Conservation (phyloP, 2,888 invertebrate species). For the Nebria brevicollis region DNA sequence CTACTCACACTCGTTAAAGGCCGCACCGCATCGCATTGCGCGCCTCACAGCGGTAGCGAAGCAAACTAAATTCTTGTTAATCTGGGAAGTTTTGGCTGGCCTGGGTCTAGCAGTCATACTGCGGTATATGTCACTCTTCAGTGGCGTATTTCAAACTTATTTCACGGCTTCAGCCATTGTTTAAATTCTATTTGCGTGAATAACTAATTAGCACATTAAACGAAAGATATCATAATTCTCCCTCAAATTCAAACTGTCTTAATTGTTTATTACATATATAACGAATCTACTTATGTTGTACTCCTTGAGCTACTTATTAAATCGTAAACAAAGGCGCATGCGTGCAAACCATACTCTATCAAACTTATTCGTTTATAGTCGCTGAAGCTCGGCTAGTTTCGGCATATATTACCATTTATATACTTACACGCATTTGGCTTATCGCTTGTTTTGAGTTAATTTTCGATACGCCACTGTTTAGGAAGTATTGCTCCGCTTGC, state of each 20-base stretch:
- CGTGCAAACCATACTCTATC: no score
- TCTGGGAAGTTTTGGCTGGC: conserved; percentile 14
- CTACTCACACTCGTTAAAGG: background rate
- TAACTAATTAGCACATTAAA: no score
- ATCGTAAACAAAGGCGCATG: no score
- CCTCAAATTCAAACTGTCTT: no score
- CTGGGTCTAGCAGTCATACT: background rate
- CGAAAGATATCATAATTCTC: no score
- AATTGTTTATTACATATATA: no score
- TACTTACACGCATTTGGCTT: background rate
- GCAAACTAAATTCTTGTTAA: conserved; percentile 10
- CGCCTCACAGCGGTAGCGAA: background rate
- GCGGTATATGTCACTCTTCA: background rate
- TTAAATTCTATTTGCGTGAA: no score
- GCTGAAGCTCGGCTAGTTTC: no score
- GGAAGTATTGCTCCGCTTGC: background rate
- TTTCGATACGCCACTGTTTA: background rate
- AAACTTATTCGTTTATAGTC: no score
- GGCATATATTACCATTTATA: no score
- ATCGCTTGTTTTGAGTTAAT: background rate
- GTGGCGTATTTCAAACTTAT: background rate
- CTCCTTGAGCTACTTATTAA: no score
- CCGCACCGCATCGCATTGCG: conserved; percentile 7
- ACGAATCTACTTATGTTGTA: no score
- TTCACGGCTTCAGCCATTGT: background rate